These are phyloP conservation scores for Calidris pygmaea DNA, from an alignment of 2,113 vertebrate genomes.

Conservation along the genomic window DNA sequence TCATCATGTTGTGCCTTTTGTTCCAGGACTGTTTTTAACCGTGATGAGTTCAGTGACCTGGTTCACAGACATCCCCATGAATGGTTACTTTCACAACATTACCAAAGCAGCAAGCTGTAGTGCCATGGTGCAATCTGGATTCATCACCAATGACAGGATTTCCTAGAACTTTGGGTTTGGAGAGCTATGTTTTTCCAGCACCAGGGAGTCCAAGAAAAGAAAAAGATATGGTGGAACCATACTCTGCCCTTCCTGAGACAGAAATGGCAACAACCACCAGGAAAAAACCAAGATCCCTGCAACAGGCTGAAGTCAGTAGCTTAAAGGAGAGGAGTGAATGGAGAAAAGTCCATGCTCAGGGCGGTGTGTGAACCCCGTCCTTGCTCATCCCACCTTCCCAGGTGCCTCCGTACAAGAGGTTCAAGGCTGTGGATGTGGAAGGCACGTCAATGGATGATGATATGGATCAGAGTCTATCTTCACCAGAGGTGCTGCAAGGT, in stretches of 20 bases:
- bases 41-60: neutral
- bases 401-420: neutral
- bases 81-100: neutral
- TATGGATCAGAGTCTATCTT: neutral
- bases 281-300: neutral
- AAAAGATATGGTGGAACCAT: neutral
- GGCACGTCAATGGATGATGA: neutral
- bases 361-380: neutral
- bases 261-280: neutral
- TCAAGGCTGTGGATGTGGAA: neutral
- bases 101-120: neutral
- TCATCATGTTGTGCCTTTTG: neutral
- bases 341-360: neutral
- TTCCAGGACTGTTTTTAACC: neutral
- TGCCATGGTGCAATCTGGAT: neutral
- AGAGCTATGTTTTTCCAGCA: neutral
- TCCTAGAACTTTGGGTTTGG: neutral
- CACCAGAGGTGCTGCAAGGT: neutral
- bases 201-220: neutral
- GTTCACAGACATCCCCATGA: neutral
- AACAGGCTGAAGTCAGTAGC: neutral
- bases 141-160: neutral
- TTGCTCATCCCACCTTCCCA: neutral
- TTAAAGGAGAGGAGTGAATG: neutral
- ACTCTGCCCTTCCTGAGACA: neutral